A percentile compares a stretch with the other conserved stretches of the same genome.
phyloP scores from a whole-genome alignment of 2,797 vertebrate genomes.

The Melanotaenia parkinsoni region DNA sequence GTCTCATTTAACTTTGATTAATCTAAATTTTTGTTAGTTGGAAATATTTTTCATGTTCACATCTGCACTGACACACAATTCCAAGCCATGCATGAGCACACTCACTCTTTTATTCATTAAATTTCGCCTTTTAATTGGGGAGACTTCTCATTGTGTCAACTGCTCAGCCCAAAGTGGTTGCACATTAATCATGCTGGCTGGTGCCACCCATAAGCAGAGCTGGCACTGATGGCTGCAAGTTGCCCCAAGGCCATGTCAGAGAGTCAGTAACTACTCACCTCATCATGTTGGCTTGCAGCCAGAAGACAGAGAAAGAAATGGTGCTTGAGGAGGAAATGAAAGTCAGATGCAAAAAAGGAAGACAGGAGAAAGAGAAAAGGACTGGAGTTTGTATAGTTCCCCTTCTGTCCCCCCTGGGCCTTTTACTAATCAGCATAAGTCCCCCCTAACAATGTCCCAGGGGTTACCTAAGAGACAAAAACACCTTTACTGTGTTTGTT shows the following conservation, averaged over 20 bases:
- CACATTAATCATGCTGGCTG: slow-evolving; percentile 38
- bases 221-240: slow-evolving; percentile 21
- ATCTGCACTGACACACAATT: slow-evolving; percentile 8
- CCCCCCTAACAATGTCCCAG: slow-evolving; percentile 45
- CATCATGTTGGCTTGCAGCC: slow-evolving; percentile 19
- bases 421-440: slow-evolving; percentile 54
- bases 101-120: slow-evolving; percentile 36
- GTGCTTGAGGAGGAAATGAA: slow-evolving; percentile 3
- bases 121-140: slow-evolving; percentile 59
- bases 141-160: slow-evolving; percentile 36
- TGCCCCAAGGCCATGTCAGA: slow-evolving; percentile 35
- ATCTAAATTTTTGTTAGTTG: slow-evolving; percentile 25
- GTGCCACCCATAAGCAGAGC: slow-evolving; percentile 22
- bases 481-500: slow-evolving; percentile 2
- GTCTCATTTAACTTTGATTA: slow-evolving; percentile 53
- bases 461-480: slow-evolving; percentile 11
- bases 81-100: slow-evolving; percentile 16
- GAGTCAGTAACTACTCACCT: slow-evolving; percentile 42
- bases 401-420: slow-evolving; percentile 33
- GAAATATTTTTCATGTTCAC: slow-evolving; percentile 24
- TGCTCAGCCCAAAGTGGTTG: slow-evolving; percentile 27
- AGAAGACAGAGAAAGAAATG: slow-evolving; percentile 14
- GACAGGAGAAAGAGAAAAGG: slow-evolving; percentile 2
- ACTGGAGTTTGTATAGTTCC: slow-evolving; percentile 36
- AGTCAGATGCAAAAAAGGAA: slow-evolving; percentile 13